A percentile compares a stretch with the other conserved stretches of the same genome.
phyloP scores from a whole-genome alignment of 2,797 vertebrate species.

The Melanotaenia boesemani region DNA sequence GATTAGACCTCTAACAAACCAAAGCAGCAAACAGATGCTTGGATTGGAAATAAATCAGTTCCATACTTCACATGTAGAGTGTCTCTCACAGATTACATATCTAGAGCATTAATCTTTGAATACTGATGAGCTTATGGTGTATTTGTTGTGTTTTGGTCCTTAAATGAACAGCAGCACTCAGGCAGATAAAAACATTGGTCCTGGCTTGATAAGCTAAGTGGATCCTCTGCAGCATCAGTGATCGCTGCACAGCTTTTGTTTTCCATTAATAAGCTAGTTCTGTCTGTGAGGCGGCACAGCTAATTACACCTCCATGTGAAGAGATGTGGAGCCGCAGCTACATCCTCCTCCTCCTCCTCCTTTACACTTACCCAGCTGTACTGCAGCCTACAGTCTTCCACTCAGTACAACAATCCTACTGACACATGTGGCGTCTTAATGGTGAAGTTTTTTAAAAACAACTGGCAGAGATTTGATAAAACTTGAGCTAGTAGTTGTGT shows the following conservation, averaged over 20 bases:
- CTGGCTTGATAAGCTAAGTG: constrained; percentile 46
- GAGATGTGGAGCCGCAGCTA: constrained; percentile 51
- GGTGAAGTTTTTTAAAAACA: not conserved
- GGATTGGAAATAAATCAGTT: constrained; percentile 62
- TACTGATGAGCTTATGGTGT: constrained; percentile 7
- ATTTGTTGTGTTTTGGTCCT: constrained; percentile 25
- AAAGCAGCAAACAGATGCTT: constrained; percentile 66
- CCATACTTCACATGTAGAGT: constrained; percentile 14
- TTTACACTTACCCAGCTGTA: constrained; percentile 29
- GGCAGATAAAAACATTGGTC: constrained; percentile 45
- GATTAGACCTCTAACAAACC: constrained; percentile 63
- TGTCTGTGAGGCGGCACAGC: constrained; percentile 34
- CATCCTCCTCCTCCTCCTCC: constrained; percentile 62
- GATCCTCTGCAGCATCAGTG: constrained; percentile 33
- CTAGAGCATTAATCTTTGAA: constrained; percentile 18
- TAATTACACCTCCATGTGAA: constrained; percentile 66
- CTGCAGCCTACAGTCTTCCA: constrained; percentile 25
- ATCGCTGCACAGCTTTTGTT: constrained; percentile 54
- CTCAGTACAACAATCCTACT: constrained; percentile 14
- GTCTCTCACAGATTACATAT: constrained; percentile 22
- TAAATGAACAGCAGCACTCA: constrained; percentile 20
- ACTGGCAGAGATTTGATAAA: not conserved
- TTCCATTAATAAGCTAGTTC: constrained; percentile 53
- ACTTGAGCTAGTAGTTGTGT: not conserved
- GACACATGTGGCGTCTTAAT: not conserved